Evolutionary conservation across 2,797 vertebrate species (phyloP).

Genomic region (Ispidina lecontei): DNA sequence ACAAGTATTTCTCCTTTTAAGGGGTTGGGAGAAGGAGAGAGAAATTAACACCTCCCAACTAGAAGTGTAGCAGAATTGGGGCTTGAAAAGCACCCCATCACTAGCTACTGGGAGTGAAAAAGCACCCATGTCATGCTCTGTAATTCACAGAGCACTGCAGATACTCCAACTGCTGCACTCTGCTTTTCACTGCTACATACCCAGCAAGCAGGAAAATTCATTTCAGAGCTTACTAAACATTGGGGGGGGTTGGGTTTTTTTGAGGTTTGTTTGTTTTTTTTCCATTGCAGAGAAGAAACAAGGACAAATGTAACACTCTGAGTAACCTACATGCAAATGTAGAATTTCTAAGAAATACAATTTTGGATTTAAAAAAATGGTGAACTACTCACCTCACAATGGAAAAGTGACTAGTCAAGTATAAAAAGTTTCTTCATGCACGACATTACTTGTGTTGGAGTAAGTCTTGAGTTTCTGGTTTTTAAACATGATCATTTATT

Average conservation of each 20-base stretch:
- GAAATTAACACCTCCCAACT: not conserved
- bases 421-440: not conserved
- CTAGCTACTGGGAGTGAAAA: not conserved
- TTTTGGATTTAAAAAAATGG: not conserved
- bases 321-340: not conserved
- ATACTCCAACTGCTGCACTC: slow-evolving; percentile 18
- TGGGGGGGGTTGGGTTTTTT: not conserved
- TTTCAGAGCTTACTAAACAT: not conserved
- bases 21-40: not conserved
- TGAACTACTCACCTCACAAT: not conserved
- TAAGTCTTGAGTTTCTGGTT: slow-evolving; percentile 25
- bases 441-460: not conserved
- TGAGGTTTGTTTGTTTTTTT: not conserved
- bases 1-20: not conserved
- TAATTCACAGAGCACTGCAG: not conserved
- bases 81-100: not conserved
- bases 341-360: not conserved
- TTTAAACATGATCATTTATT: not conserved
- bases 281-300: not conserved
- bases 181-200: not conserved
- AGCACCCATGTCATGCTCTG: not conserved
- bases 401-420: not conserved
- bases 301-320: not conserved
- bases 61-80: not conserved
- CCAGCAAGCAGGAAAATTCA: not conserved